phyloP scores from a whole-genome alignment of 2,888 invertebrate species.

The Agriopis leucophaearia region DNA sequence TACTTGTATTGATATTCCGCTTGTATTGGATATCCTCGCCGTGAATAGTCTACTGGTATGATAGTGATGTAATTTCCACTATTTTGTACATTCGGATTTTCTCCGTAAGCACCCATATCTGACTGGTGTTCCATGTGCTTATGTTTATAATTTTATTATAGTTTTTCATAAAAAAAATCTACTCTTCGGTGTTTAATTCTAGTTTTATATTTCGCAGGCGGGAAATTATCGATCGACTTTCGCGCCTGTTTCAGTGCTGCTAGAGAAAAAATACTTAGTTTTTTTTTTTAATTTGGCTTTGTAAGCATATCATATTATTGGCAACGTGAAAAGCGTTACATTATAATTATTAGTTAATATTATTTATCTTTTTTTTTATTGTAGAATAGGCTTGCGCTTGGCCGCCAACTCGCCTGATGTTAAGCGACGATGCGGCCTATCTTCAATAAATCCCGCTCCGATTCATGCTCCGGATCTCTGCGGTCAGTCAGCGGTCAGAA shows the following conservation, averaged over 20 bases:
- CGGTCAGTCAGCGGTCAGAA: too few relatives aligned
- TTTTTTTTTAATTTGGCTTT: background rate
- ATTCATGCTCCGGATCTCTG: too few relatives aligned
- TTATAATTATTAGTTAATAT: too few relatives aligned
- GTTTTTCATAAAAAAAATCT: conserved; percentile 33
- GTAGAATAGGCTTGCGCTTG: too few relatives aligned
- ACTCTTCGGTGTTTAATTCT: background rate
- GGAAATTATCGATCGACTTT: conserved; percentile 71
- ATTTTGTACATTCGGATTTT: conserved; percentile 80
- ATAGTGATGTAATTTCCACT: conserved; percentile 87
- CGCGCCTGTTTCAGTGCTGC: conserved; percentile 63
- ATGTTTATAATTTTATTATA: conserved; percentile 39
- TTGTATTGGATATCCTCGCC: conserved; percentile 85
- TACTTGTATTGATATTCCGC: conserved; percentile 87
- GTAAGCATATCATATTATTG: too few relatives aligned
- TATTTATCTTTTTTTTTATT: too few relatives aligned
- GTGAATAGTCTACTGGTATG: conserved; percentile 86
- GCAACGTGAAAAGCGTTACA: too few relatives aligned
- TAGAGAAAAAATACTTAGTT: conserved; percentile 27
- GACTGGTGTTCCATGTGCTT: conserved; percentile 76
- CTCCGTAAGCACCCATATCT: conserved; percentile 82
- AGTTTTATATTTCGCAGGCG: conserved; percentile 22
- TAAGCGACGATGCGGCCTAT: too few relatives aligned
- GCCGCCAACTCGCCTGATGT: too few relatives aligned
- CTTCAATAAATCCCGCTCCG: too few relatives aligned